A percentile compares a stretch with the other conserved stretches of the same genome.
phyloP scores from a whole-genome alignment of 2,888 invertebrate species.

The Arctia plantaginis region DNA sequence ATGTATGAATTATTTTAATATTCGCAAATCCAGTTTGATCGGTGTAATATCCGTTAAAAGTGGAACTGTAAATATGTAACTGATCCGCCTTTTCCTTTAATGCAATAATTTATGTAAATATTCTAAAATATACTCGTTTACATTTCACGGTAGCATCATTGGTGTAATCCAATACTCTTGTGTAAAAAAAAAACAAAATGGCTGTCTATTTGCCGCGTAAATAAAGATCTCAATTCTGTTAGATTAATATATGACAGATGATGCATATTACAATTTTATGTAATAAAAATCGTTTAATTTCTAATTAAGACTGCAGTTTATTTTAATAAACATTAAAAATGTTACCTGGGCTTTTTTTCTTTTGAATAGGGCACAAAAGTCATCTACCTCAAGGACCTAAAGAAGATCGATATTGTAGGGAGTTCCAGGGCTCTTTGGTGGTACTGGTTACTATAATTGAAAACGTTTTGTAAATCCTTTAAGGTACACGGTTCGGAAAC shows the following conservation, averaged over 20 bases:
- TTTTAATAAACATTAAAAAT: background rate
- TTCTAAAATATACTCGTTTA: slow-evolving; percentile 1
- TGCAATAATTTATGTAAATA: slow-evolving; percentile 20
- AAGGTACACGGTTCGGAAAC: no score
- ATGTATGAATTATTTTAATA: background rate
- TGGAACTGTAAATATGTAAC: slow-evolving; percentile 5
- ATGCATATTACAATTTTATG: background rate
- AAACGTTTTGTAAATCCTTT: no score
- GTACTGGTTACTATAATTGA: no score
- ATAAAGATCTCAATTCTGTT: background rate
- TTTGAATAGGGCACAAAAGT: background rate
- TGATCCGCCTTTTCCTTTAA: slow-evolving; percentile 12
- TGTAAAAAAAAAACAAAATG: slow-evolving; percentile 9
- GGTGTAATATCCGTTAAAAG: background rate
- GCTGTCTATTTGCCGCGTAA: background rate
- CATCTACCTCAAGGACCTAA: background rate
- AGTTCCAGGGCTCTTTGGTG: no score
- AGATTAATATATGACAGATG: background rate
- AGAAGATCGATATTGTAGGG: background rate
- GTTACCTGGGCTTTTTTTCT: background rate
- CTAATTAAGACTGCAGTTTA: background rate
- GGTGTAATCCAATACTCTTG: slow-evolving; percentile 9
- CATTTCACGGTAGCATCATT: slow-evolving; percentile 17
- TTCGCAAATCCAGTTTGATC: background rate
- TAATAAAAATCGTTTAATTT: slow-evolving; percentile 2